phyloP scores from a whole-genome alignment of 2,797 vertebrate genomes.

The Sebastes itinus region DNA sequence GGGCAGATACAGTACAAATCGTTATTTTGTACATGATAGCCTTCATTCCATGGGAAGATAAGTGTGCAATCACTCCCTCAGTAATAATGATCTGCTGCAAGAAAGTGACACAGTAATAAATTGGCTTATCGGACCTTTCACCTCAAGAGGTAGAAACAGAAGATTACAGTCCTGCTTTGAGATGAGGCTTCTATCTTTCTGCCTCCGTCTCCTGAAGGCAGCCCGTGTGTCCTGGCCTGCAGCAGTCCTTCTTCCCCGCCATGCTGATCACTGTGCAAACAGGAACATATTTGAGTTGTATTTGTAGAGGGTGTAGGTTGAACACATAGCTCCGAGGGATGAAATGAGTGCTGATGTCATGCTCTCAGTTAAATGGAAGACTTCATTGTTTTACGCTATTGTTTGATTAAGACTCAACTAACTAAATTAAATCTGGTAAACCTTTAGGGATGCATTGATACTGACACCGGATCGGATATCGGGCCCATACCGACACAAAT shows the following conservation, averaged over 20 bases:
- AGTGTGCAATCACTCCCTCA: background rate
- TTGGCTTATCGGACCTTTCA: background rate
- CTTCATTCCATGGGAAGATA: slow-evolving; percentile 7
- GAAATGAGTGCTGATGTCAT: slow-evolving; percentile 12
- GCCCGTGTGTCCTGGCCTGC: slow-evolving; percentile 13
- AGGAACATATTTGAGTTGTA: slow-evolving; percentile 51
- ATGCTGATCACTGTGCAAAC: slow-evolving; percentile 40
- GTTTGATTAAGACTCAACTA: background rate
- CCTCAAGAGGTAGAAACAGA: background rate
- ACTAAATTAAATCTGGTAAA: background rate
- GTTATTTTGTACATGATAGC: background rate
- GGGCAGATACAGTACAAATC: background rate
- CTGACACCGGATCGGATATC: too few species aligned
- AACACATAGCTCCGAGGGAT: slow-evolving; percentile 46
- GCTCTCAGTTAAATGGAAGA: background rate
- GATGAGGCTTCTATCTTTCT: background rate
- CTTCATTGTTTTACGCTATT: background rate
- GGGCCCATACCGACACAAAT: too few species aligned
- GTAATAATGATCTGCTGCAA: background rate
- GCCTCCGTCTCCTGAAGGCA: background rate
- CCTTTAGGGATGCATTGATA: too few species aligned
- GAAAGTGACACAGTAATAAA: background rate
- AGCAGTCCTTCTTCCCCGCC: background rate
- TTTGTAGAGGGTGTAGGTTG: slow-evolving; percentile 45
- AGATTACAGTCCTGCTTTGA: background rate